Evolutionary conservation across 2,888 invertebrate species (phyloP).

Genomic region (Drosophila antonietae): DNA sequence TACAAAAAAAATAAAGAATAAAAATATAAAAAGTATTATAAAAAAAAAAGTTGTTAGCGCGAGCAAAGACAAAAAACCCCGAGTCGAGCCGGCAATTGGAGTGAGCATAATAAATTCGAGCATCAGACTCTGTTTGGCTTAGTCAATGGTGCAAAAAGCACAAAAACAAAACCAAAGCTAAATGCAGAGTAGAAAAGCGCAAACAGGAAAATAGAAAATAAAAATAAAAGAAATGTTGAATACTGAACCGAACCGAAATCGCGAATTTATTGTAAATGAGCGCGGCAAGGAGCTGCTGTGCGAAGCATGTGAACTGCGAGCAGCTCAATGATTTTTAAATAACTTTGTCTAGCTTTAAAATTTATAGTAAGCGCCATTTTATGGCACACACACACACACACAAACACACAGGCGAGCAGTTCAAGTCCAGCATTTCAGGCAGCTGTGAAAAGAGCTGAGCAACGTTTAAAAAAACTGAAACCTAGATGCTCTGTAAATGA

Average conservation of each 20-base stretch:
- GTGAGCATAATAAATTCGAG: constrained; percentile 81
- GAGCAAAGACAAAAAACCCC: constrained; percentile 61
- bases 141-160: constrained; percentile 77
- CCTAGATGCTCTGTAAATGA: constrained; percentile 11
- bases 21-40: constrained; percentile 20
- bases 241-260: constrained; percentile 67
- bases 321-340: constrained; percentile 65
- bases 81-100: constrained; percentile 65
- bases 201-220: constrained; percentile 21
- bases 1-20: constrained; percentile 19
- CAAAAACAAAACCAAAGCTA: constrained; percentile 19
- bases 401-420: not conserved
- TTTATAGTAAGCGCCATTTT: constrained; percentile 69
- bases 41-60: constrained; percentile 28
- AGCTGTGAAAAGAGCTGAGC: not conserved
- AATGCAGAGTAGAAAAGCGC: constrained; percentile 34
- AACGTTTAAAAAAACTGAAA: not conserved
- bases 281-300: constrained; percentile 28
- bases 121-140: constrained; percentile 82
- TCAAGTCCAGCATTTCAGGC: not conserved
- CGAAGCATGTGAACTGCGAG: constrained; percentile 39
- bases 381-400: constrained; percentile 41
- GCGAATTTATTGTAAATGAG: constrained; percentile 77
- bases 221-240: constrained; percentile 21
- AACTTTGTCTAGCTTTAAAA: constrained; percentile 68